Evolutionary conservation across 2,113 vertebrate species (phyloP).

Genomic region (Noturus placidus): DNA sequence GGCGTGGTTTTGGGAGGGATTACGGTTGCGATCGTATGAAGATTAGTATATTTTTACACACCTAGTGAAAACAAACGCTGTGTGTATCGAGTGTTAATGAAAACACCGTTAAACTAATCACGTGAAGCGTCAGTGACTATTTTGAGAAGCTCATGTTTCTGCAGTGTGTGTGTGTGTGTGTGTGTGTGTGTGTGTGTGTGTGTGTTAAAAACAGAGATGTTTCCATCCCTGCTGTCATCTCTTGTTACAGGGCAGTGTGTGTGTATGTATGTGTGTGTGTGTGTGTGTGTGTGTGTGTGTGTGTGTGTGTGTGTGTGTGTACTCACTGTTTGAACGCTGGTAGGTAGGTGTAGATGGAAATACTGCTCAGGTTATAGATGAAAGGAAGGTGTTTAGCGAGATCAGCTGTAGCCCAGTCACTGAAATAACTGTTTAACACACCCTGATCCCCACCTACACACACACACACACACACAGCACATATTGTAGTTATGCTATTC

Average conservation of each 20-base stretch:
- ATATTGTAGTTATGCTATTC: not conserved
- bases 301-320: constrained; percentile 9
- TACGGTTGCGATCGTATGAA: not conserved
- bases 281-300: not conserved
- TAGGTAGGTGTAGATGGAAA: constrained; percentile 94
- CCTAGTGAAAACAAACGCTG: not conserved
- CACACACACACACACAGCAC: constrained; percentile 5
- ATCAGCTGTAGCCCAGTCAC: constrained; percentile 91
- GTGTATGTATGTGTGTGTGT: not conserved
- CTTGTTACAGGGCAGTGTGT: constrained; percentile 56
- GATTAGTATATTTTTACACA: not conserved
- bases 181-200: not conserved
- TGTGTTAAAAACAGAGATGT: constrained; percentile 6
- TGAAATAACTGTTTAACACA: constrained; percentile 93
- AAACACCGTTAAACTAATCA: not conserved
- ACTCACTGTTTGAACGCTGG: constrained; percentile 97
- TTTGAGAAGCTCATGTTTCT: not conserved
- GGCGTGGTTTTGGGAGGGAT: not conserved
- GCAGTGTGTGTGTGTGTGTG: constrained; percentile 9
- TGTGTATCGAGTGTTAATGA: not conserved
- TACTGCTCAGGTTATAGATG: constrained; percentile 96
- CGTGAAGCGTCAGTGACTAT: not conserved
- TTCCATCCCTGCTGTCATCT: constrained; percentile 66
- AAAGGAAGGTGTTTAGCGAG: constrained; percentile 97
- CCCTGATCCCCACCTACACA: constrained; percentile 94